Conservation (phyloP, 2,797 vertebrate genomes). For the Bryconaethiops microstoma region DNA sequence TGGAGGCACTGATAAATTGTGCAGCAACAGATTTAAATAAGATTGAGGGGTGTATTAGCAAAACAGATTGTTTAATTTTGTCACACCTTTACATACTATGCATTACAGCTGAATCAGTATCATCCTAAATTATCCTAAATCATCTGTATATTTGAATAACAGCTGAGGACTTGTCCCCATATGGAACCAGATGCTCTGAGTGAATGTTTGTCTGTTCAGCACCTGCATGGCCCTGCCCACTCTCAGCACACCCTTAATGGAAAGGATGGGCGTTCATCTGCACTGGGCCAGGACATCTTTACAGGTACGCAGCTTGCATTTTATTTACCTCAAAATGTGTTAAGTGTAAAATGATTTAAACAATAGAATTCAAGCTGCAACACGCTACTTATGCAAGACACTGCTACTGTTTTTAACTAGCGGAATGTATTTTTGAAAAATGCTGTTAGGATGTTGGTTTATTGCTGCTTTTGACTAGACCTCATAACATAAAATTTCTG, state of each 20-base stretch:
- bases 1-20: too few species aligned
- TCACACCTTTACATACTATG: not conserved
- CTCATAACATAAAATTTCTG: too few species aligned
- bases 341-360: too few species aligned
- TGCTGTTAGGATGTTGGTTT: too few species aligned
- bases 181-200: constrained; percentile 86
- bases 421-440: too few species aligned
- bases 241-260: constrained; percentile 84
- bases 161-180: constrained; percentile 80
- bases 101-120: not conserved
- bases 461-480: too few species aligned
- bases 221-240: constrained; percentile 82
- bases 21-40: too few species aligned
- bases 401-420: too few species aligned
- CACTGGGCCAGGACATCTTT: constrained; percentile 87
- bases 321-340: too few species aligned
- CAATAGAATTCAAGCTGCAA: too few species aligned
- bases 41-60: too few species aligned
- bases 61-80: not conserved
- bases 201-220: constrained; percentile 89
- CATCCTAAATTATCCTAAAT: not conserved
- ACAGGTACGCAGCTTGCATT: constrained; percentile 76
- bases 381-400: too few species aligned
- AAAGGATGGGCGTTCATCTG: constrained; percentile 81
- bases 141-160: not conserved